Base-by-base conservation (phyloP, 2,888 invertebrate species). In the Lagria hirta region DNA sequence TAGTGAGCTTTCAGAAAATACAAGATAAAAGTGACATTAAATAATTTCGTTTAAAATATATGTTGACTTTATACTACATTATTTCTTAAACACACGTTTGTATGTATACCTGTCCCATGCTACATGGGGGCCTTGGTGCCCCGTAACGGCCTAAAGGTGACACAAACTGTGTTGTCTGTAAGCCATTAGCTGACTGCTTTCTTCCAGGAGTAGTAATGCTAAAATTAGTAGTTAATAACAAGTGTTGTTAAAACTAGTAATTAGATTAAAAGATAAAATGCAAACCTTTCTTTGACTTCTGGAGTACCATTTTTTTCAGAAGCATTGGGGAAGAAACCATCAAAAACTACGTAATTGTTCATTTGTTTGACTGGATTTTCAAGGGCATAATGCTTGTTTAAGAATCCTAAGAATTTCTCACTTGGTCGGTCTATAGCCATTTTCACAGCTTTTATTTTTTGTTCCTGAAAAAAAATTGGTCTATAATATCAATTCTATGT, bases 361-460 rank as follows among this genome's bases (percentile, higher is more conserved):
- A 86, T 83, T 69, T 93, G 93, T 23, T 86, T 85, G 52, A 92
- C 81, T 10, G 83, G 81, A 47, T 68, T 65, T 22, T 69, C 64
- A 22, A 79, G 67, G 15, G 79, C 78, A 69, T 93, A 97, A 69
- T 95, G 88, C 67, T 90, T 91, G 22, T 75, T 75, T 11, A 98
- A 73, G 71, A 98, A 98, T 17, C 80, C 81, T 53, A 90, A 75
- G 62, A 96, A 85, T 69, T 94, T 94, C 30, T 84, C 80, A 0
- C 96, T 96, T 0, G 97, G 98, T 22, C 91, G 81, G 71, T 98
- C 97, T 49, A 97, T 86, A 0, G 98, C 95, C 59, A 96, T 73
- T 65, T 88, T 83, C 2, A 81, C 73, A 0, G 88, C 84, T 29
- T 72, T 70, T 26, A 83, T 74, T 35, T 81, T 75, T 70, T 85